These are phyloP conservation scores for Epinephelus coioides DNA, from an alignment of 2,797 vertebrate species.

Conservation along the genomic window DNA sequence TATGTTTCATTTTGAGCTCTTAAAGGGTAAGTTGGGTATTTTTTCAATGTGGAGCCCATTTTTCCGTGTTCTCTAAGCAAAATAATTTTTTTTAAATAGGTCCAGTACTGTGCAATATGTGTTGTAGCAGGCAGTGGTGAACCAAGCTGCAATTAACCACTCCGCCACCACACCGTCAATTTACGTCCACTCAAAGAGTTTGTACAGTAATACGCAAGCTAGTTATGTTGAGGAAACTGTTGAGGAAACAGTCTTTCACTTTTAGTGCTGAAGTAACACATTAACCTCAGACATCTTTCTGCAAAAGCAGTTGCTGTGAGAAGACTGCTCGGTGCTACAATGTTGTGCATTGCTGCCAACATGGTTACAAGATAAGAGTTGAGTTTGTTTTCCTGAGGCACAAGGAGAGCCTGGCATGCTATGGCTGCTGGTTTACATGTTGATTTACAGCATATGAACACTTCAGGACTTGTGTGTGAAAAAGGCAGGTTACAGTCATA, in stretches of 20 bases:
- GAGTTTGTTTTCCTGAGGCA: neutral
- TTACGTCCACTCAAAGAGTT: too few relatives aligned
- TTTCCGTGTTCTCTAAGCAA: too few relatives aligned
- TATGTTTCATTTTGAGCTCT: neutral
- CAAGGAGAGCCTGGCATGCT: neutral
- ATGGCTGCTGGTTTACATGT: neutral
- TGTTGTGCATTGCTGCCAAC: neutral
- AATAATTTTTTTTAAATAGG: too few relatives aligned
- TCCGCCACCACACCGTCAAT: too few relatives aligned
- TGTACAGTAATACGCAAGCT: neutral
- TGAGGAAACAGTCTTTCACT: neutral
- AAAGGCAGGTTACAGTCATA: neutral
- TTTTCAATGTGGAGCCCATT: too few relatives aligned
- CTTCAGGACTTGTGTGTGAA: neutral
- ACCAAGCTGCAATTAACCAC: too few relatives aligned
- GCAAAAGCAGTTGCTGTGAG: neutral
- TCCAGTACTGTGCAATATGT: too few relatives aligned
- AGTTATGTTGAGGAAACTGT: neutral
- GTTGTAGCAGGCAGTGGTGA: too few relatives aligned
- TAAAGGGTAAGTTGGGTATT: neutral
- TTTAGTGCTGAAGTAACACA: neutral
- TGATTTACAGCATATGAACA: neutral
- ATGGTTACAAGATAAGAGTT: slow-evolving; percentile 1
- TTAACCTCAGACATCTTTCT: neutral
- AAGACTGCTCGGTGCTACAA: neutral